These are phyloP conservation scores for Drosophila lacicola DNA, from an alignment of 2,888 invertebrate genomes.

Conservation along the genomic window DNA sequence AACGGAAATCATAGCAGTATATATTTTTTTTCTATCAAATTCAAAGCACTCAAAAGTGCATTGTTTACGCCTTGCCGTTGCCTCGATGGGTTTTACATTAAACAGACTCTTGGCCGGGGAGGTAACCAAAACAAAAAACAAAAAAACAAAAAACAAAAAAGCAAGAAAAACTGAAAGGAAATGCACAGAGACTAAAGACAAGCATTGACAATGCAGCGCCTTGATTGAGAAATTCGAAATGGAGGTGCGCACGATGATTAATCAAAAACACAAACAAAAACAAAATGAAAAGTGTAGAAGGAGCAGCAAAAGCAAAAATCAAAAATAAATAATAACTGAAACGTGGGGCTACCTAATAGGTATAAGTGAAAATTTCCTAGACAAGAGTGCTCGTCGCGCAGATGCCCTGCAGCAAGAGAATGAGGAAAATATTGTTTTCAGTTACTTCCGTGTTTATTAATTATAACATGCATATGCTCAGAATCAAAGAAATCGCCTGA, in stretches of 20 bases:
- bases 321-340: slow-evolving; percentile 53
- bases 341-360: slow-evolving; percentile 50
- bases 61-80: slow-evolving; percentile 30
- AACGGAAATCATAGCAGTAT: not conserved
- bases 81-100: slow-evolving; percentile 42
- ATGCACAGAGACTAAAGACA: slow-evolving; percentile 22
- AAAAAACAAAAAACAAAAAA: not conserved
- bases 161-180: slow-evolving; percentile 10
- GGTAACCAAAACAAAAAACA: slow-evolving; percentile 43
- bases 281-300: slow-evolving; percentile 20
- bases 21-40: not conserved
- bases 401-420: slow-evolving; percentile 5
- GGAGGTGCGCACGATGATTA: slow-evolving; percentile 61
- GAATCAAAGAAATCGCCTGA: not conserved
- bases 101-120: slow-evolving; percentile 29
- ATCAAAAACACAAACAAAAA: slow-evolving; percentile 50
- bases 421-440: not conserved
- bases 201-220: slow-evolving; percentile 56
- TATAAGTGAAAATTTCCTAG: not conserved
- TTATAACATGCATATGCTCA: not conserved
- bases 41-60: slow-evolving; percentile 37
- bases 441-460: too few relatives aligned
- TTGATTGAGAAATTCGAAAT: slow-evolving; percentile 59
- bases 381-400: not conserved
- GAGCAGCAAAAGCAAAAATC: slow-evolving; percentile 37